Base-by-base conservation (phyloP, 2,113 vertebrate genomes). In the Calidris pugnax region DNA sequence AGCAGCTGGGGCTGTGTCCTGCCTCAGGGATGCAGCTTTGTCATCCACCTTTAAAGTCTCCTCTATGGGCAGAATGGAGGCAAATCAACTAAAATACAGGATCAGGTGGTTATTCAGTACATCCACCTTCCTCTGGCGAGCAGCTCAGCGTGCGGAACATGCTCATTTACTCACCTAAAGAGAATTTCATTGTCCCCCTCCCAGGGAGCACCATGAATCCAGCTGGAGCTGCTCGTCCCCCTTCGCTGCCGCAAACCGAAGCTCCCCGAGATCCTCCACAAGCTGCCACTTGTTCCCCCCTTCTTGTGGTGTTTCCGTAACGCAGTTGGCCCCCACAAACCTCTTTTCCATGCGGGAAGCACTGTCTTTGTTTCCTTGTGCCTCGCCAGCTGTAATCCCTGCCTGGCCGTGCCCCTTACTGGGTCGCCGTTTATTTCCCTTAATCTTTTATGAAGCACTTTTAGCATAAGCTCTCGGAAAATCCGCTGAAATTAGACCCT, bases 401-500 rank as follows among this genome's bases (percentile, higher is more conserved):
- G 84, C 75, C 55, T 81, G 56, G 43, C 63, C 53, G 60, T 94
- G 80, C 72, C 62, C 50, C 66, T 92, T 72, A 43, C 62, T 63
- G 82, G 32, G 51, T 14, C 82, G 84, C 66, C 74, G 6, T 97
- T 98, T 97, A 89, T 97, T 95, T 96, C 62, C 67, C 63, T 95
- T 94, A 94, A 95, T 96, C 96, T 97, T 97, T 96, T 75, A 78
- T 32, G 64, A 96, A 95, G 80, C 88, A 39, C 60, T 95, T 97
- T 95, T 95, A 96, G 97, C 96, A 95, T 77, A 88, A 82, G 90
- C 51, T 89, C 14, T 96, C 94, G 82, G 84, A 92, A 97, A 96
- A 97, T 96, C 79, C 20, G 2, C 96, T 90, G 96, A 96, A 96
- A 97, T 98, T 97, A 95, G 82, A 71, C 90, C 94, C 81, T 77